Base-by-base conservation (phyloP, 2,797 vertebrate species). In the Denticeps clupeoides region DNA sequence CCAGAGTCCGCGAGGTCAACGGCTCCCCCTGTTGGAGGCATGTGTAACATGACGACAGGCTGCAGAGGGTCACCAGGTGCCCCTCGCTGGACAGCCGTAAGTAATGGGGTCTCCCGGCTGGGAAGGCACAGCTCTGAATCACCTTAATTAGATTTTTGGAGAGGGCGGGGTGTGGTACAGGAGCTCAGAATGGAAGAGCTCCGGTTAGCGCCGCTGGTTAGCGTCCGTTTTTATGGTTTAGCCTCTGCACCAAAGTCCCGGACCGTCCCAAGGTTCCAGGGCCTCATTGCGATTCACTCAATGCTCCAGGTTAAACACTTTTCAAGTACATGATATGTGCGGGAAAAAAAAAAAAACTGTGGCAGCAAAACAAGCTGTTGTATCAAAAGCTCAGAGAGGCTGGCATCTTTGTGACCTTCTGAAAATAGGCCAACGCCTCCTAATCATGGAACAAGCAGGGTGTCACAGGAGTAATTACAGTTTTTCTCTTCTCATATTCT, bases 61-160 rank as follows among this genome's bases (percentile, higher is more conserved):
- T 64, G 45, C 3, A 41, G 61, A 75, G 61, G 75, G 73, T 80
- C 72, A 47, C 12, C 23, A 10, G 53, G 59, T 55, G 58, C 55
- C 65, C 56, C 37, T 49, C 38, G 55, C 57, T 1, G 37, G 74
- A 77, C 73, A 78, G 72, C 44, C 47, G 47, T 79, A 80, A 80
- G 67, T 82, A 78, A 80, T 79, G 76, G 65, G 65, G 54, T 60
- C 58, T 63, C 42, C 43, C 35, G 22, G 21, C 5, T 35, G 53
- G 55, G 37, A 53, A 64, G 71, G 67, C 69, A 76, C 46, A 9
- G 31, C 75, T 69, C 71, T 80, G 76, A 68, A 82, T 82, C 77
- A 80, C 60, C 59, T 70, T 82, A 80, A 81, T 82, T 68, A 76
- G 68, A 69, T 48, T 37, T 18, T 15, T 37, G 33, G 10, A 37